Percentiles rank a stretch among this genome's conserved stretches.
These are phyloP conservation scores for Rhincodon typus DNA, from an alignment of 2,797 vertebrate genomes.

Conservation along the genomic window DNA sequence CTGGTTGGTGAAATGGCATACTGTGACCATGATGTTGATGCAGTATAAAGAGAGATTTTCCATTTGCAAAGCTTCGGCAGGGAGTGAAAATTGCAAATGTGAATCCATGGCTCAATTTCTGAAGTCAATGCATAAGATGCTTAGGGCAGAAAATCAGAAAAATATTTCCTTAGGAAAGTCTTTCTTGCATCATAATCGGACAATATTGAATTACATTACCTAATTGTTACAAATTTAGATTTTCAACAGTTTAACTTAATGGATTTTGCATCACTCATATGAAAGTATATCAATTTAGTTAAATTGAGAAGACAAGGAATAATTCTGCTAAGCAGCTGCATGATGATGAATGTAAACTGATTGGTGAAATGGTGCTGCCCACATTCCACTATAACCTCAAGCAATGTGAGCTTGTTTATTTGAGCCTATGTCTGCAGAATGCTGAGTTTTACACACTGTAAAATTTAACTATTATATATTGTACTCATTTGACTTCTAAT, in stretches of 20 bases:
- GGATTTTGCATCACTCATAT: too few relatives aligned
- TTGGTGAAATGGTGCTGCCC: background rate
- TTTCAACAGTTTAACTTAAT: too few relatives aligned
- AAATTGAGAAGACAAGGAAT: background rate
- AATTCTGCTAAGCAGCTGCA: background rate
- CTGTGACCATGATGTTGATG: background rate
- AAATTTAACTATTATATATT: background rate
- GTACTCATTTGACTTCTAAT: background rate
- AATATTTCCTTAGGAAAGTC: too few relatives aligned
- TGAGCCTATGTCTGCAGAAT: background rate
- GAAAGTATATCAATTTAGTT: background rate
- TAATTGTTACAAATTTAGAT: too few relatives aligned
- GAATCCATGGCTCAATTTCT: too few relatives aligned
- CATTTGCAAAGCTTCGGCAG: too few relatives aligned
- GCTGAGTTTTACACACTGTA: background rate
- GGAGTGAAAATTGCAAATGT: too few relatives aligned
- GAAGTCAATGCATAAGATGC: too few relatives aligned
- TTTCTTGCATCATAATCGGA: too few relatives aligned
- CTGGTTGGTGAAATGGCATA: too few relatives aligned
- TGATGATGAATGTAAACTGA: background rate
- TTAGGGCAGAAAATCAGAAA: too few relatives aligned
- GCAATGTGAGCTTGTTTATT: background rate
- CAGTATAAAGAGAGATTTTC: background rate
- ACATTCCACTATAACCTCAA: background rate
- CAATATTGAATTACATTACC: too few relatives aligned